Evolutionary conservation across 2,113 vertebrate genomes (phyloP).

Genomic region (Sprattus sprattus): DNA sequence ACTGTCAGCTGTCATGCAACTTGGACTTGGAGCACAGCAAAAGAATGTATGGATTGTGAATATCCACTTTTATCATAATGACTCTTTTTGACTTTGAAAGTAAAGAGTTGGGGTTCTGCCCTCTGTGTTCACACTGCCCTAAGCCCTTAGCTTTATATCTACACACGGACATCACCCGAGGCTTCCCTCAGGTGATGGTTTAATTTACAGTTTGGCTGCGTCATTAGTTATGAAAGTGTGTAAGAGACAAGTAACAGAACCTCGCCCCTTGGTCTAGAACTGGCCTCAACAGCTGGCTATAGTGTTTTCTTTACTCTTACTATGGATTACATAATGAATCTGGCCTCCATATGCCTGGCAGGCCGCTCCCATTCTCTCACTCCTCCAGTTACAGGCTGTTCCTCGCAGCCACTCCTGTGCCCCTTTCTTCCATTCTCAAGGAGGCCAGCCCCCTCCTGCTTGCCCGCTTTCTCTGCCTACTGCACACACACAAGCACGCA

Average conservation of each 20-base stretch:
- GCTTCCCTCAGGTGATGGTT: neutral
- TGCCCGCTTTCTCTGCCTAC: too few species aligned
- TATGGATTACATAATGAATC: conserved; percentile 65
- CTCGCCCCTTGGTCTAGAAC: neutral
- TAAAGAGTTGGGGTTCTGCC: neutral
- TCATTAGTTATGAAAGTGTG: neutral
- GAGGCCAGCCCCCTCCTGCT: neutral
- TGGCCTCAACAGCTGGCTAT: conserved; percentile 20
- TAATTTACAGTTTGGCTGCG: neutral
- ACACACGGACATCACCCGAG: neutral
- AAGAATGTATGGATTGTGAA: neutral
- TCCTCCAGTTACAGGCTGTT: conserved; percentile 37
- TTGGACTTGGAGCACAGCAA: neutral
- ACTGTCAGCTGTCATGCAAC: neutral
- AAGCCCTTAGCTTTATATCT: neutral
- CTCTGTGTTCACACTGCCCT: neutral
- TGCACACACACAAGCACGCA: conserved; percentile 21
- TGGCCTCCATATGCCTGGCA: conserved; percentile 63
- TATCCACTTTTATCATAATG: neutral
- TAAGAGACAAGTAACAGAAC: neutral
- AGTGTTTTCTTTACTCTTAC: conserved; percentile 54
- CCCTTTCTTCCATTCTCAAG: conserved; percentile 28
- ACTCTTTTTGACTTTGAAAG: neutral
- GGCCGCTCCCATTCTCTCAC: conserved; percentile 40
- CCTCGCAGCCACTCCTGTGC: neutral